A percentile compares a stretch with the other conserved stretches of the same genome.
phyloP scores from a whole-genome alignment of 2,113 vertebrate genomes.

The Aythya baeri region DNA sequence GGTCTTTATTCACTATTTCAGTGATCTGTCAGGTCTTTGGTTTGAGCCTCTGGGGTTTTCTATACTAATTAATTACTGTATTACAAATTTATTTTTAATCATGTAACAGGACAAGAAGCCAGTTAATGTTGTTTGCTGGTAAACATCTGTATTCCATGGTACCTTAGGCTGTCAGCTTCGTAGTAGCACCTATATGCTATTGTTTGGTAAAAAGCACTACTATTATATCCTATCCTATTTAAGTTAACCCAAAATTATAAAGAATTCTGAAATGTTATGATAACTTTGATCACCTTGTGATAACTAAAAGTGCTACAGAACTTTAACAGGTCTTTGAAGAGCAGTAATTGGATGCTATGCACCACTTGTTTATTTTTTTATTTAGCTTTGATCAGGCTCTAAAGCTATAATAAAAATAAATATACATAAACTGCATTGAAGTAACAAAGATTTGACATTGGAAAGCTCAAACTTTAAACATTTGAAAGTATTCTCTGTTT shows the following conservation, averaged over 20 bases:
- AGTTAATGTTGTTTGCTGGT: not conserved
- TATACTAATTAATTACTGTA: not conserved
- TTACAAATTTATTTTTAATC: not conserved
- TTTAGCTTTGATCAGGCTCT: conserved; percentile 38
- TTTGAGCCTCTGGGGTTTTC: not conserved
- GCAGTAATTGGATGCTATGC: not conserved
- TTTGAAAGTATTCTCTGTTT: not conserved
- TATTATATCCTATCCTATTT: not conserved
- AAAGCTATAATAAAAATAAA: conserved; percentile 1
- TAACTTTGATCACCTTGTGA: conserved; percentile 26
- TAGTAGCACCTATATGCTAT: not conserved
- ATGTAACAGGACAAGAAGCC: not conserved
- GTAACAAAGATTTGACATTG: not conserved
- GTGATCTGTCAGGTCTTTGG: not conserved
- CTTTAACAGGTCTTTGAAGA: conserved; percentile 24
- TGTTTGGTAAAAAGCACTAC: not conserved
- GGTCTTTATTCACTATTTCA: not conserved
- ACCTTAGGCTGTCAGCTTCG: not conserved
- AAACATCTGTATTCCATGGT: not conserved
- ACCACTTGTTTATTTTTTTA: not conserved
- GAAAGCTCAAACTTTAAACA: not conserved
- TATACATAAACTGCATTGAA: not conserved
- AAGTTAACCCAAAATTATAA: not conserved
- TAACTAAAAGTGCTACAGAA: not conserved
- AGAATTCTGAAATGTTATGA: conserved; percentile 24